A percentile compares a stretch with the other conserved stretches of the same genome.
phyloP scores from a whole-genome alignment of 2,888 invertebrate species.

The Patella depressa region DNA sequence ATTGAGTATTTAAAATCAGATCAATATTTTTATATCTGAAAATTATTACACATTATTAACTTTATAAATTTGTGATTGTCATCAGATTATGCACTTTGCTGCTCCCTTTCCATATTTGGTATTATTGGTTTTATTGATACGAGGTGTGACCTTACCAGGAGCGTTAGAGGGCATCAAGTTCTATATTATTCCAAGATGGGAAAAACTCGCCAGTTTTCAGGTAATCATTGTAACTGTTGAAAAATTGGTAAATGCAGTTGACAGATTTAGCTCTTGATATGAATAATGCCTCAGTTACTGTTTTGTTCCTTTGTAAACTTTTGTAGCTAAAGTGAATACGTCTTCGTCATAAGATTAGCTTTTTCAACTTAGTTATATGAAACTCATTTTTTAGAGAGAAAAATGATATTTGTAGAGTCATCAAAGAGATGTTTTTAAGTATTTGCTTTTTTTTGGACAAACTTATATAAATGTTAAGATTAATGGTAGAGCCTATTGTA shows the following conservation, averaged over 20 bases:
- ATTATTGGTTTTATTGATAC: slow-evolving; percentile 54
- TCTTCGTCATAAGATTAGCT: too few relatives aligned
- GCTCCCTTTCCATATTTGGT: slow-evolving; percentile 64
- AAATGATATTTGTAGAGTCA: not conserved
- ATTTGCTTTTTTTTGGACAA: not conserved
- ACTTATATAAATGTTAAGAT: not conserved
- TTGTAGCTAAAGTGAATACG: too few relatives aligned
- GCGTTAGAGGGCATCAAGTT: slow-evolving; percentile 60
- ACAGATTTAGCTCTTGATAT: too few relatives aligned
- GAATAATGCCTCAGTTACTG: too few relatives aligned
- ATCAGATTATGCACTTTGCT: slow-evolving; percentile 68
- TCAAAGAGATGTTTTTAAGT: not conserved
- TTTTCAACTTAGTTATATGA: too few relatives aligned
- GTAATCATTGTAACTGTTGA: slow-evolving; percentile 36
- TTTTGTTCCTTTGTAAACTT: too few relatives aligned
- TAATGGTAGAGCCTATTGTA: too few relatives aligned
- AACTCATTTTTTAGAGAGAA: not conserved
- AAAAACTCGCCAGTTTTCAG: slow-evolving; percentile 58
- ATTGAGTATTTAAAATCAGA: too few relatives aligned
- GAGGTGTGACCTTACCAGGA: slow-evolving; percentile 60
- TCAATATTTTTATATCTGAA: too few relatives aligned
- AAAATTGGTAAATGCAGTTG: too few relatives aligned
- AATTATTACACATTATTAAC: too few relatives aligned
- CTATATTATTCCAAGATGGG: slow-evolving; percentile 63
- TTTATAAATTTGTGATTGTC: too few relatives aligned